Evolutionary conservation across 2,113 vertebrate genomes (phyloP).

Genomic region (Myotis brandtii): DNA sequence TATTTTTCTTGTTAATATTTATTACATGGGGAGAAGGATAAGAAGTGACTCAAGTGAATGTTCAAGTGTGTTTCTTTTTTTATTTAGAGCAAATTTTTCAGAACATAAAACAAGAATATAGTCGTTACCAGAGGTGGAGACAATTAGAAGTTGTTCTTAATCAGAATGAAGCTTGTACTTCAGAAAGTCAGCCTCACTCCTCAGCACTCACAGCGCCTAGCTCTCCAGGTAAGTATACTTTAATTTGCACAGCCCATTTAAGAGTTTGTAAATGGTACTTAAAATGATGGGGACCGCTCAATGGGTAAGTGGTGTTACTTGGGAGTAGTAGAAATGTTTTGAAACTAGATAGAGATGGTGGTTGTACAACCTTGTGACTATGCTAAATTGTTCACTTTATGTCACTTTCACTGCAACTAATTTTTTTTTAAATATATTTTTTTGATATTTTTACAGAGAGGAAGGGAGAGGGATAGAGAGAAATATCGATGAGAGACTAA

Average conservation of each 20-base stretch:
- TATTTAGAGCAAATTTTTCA: constrained; percentile 95
- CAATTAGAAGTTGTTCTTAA: constrained; percentile 94
- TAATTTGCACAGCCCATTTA: background rate
- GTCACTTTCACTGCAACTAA: background rate
- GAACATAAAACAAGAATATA: constrained; percentile 96
- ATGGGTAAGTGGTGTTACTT: background rate
- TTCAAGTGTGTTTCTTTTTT: constrained; percentile 56
- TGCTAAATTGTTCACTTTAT: constrained; percentile 25
- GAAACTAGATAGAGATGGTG: background rate
- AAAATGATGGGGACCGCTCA: background rate
- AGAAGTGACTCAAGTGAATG: constrained; percentile 49
- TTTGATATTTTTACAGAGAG: too few relatives aligned
- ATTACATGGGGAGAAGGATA: background rate
- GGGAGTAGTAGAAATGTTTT: constrained; percentile 4
- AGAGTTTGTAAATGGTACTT: background rate
- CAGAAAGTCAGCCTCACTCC: constrained; percentile 89
- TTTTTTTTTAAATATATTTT: background rate
- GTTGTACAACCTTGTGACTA: background rate
- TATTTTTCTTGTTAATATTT: constrained; percentile 16
- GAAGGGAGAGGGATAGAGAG: too few relatives aligned
- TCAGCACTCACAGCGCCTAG: constrained; percentile 89
- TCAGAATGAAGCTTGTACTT: constrained; percentile 90
- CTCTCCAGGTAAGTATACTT: constrained; percentile 89
- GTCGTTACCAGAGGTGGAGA: constrained; percentile 93
- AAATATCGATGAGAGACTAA: too few relatives aligned